Base-by-base conservation (phyloP, 1,140 invertebrate species). In the Chrysoperla carnea region DNA sequence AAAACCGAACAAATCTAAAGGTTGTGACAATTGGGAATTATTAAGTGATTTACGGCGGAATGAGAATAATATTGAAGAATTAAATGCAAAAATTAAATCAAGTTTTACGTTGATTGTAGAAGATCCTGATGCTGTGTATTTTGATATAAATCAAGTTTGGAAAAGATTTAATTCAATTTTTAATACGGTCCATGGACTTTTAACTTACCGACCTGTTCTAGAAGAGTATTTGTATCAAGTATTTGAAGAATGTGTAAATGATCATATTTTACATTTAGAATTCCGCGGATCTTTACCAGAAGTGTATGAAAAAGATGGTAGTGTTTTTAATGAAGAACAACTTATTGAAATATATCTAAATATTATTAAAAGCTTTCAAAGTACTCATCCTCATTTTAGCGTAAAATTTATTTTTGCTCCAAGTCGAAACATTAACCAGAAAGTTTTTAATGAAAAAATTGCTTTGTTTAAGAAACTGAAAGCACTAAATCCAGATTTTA, bases 181-280 rank as follows among this genome's bases (percentile, higher is more conserved):
- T 46, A 47, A 31, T 0, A 69, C 70, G 4, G 60, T 81, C 0
- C 58, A 50, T 0, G 72, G 74, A 8, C 61, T 86, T 38, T 49
- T 88, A 6, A 63, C 68, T 4, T 85, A 83, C 49, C 68, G 70
- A 48, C 78, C 81, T 0, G 70, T 82, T 1, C 82, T 78, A 59
- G 69, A 75, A 40, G 69, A 78, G 29, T 80, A 83, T 53, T 75
- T 79, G 48, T 78, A 78, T 48, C 72, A 78, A 43, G 69, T 72
- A 6, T 62, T 90, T 6, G 58, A 72, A 48, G 76, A 84, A 49
- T 65, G 82, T 6, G 73, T 76, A 48, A 66, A 78, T 1, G 86
- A 90, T 51, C 84, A 86, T 52, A 66, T 90, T 0, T 73, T 83
- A 62, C 88, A 88, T 48, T 52, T 84, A 0, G 85, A 91, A 65